Conservation (phyloP, 2,888 invertebrate species). For the Mythimna vitellina region DNA sequence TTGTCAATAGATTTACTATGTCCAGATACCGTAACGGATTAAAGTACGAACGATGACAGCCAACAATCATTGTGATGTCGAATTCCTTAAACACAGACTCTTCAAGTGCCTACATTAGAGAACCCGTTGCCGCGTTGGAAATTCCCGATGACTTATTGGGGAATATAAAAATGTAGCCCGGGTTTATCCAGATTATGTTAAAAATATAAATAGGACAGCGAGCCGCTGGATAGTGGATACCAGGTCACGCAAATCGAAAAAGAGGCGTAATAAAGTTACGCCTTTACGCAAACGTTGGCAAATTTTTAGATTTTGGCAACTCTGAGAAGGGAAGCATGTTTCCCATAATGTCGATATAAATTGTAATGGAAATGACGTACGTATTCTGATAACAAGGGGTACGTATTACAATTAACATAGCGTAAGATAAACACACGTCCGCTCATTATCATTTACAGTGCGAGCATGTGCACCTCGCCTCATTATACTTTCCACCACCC, state of each 20-base stretch:
- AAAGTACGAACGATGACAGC: slow-evolving; percentile 26
- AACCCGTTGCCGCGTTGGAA: slow-evolving; percentile 21
- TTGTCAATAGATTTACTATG: slow-evolving; percentile 12
- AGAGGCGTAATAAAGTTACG: slow-evolving; percentile 10
- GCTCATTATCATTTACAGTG: slow-evolving; percentile 50
- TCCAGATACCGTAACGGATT: slow-evolving; percentile 33
- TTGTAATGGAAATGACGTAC: slow-evolving; percentile 35
- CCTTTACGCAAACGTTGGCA: slow-evolving; percentile 34
- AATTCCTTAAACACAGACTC: slow-evolving; percentile 32
- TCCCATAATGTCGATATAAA: slow-evolving; percentile 14
- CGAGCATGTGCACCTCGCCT: slow-evolving; percentile 39
- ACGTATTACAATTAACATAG: slow-evolving; percentile 51
- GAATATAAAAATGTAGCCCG: slow-evolving; percentile 22
- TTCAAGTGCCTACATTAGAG: slow-evolving; percentile 2
- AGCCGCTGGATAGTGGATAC: slow-evolving; percentile 18
- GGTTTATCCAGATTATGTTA: slow-evolving; percentile 41
- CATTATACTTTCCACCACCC: slow-evolving; percentile 28
- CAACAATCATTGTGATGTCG: slow-evolving; percentile 17
- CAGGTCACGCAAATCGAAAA: slow-evolving; percentile 24
- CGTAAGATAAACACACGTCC: slow-evolving; percentile 51
- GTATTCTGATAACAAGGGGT: slow-evolving; percentile 36
- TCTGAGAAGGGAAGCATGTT: slow-evolving; percentile 9
- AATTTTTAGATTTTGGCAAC: slow-evolving; percentile 41
- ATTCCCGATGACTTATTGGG: slow-evolving; percentile 25
- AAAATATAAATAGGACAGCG: slow-evolving; percentile 32